Conservation (phyloP, 2,888 invertebrate species). For the Phaedon cochleariae region DNA sequence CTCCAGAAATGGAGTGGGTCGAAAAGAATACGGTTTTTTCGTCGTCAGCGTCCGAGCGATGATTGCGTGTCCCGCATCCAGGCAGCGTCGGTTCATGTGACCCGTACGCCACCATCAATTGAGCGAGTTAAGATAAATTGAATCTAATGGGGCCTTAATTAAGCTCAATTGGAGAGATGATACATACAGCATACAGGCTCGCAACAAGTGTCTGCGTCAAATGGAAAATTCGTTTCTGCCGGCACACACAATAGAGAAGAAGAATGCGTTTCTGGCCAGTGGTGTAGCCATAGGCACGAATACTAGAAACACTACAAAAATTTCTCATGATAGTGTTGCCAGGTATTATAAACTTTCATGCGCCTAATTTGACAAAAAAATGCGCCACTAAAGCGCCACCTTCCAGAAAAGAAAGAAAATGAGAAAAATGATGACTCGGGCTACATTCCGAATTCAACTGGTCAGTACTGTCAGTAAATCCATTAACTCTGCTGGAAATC, state of each 20-base stretch:
- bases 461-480: too few relatives aligned
- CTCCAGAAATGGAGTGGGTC: conserved; percentile 28
- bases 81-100: conserved; percentile 57
- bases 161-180: conserved; percentile 59
- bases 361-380: too few relatives aligned
- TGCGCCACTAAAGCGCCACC: too few relatives aligned
- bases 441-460: too few relatives aligned
- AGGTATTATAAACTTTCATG: too few relatives aligned
- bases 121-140: conserved; percentile 64
- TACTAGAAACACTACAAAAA: too few relatives aligned
- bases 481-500: too few relatives aligned
- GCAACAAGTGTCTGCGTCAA: conserved; percentile 56
- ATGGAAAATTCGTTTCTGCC: conserved; percentile 10
- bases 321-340: too few relatives aligned
- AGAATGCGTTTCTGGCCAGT: too few relatives aligned
- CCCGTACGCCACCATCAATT: conserved; percentile 62
- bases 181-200: conserved; percentile 57
- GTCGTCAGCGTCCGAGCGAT: conserved; percentile 31
- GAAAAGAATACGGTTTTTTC: conserved; percentile 32
- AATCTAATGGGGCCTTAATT: conserved; percentile 62
- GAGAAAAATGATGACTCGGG: too few relatives aligned
- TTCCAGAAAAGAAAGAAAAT: too few relatives aligned
- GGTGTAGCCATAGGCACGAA: too few relatives aligned
- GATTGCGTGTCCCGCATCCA: conserved; percentile 60
- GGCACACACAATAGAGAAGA: background rate